Percentiles rank a stretch among this genome's conserved stretches.
These are phyloP conservation scores for Ceratotherium simum DNA, from an alignment of 2,113 vertebrate genomes.

Conservation along the genomic window DNA sequence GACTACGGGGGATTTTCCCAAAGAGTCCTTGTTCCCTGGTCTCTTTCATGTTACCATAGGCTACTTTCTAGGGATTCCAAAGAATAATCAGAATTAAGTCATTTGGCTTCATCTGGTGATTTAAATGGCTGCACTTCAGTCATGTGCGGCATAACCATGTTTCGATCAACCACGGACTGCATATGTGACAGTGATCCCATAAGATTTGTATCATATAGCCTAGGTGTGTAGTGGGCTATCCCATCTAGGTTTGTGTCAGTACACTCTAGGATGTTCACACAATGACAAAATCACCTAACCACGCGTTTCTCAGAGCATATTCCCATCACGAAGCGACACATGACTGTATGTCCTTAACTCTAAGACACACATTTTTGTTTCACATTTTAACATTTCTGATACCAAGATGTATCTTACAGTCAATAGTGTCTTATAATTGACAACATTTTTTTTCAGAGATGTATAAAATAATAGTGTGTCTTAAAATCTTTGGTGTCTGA, in stretches of 20 bases:
- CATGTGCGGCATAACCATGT: no score
- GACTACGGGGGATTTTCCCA: background rate
- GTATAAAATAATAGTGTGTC: background rate
- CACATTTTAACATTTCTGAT: conserved; percentile 4
- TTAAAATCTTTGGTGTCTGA: background rate
- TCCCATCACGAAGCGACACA: no score
- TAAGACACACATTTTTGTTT: background rate
- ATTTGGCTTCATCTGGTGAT: background rate
- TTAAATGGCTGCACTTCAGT: background rate
- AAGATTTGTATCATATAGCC: no score
- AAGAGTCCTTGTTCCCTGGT: background rate
- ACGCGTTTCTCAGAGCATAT: no score
- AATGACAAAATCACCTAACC: no score
- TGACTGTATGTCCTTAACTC: background rate
- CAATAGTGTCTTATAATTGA: background rate
- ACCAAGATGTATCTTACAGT: background rate
- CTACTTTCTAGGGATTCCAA: conserved; percentile 56
- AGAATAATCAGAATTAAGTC: background rate
- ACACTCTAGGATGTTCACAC: no score
- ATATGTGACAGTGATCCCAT: no score
- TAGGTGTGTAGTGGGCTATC: no score
- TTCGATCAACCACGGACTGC: no score
- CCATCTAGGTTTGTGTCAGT: no score
- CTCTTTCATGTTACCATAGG: background rate
- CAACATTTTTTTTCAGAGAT: background rate